Conservation (phyloP, 2,797 vertebrate species). For the Enteromius argenteus region DNA sequence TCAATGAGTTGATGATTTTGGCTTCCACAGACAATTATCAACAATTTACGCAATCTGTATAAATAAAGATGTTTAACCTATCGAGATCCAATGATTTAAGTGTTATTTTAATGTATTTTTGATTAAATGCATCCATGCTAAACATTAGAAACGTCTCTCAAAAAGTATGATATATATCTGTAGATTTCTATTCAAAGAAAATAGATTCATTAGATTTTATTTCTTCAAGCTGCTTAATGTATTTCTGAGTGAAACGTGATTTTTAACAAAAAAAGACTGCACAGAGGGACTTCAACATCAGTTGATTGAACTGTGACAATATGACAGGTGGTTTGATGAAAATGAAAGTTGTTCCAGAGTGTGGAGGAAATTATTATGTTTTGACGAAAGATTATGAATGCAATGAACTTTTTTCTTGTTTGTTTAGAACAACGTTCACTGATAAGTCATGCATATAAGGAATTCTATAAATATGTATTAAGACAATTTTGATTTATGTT, state of each 20-base stretch:
- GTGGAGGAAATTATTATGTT: neutral
- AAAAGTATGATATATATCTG: neutral
- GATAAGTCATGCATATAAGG: neutral
- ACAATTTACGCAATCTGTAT: neutral
- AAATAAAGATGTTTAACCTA: too few species aligned
- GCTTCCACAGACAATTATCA: neutral
- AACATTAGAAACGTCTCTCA: neutral
- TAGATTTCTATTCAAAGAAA: neutral
- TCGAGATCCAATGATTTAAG: too few species aligned
- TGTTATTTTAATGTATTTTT: neutral
- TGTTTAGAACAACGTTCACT: neutral
- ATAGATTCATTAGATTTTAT: neutral
- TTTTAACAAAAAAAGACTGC: neutral
- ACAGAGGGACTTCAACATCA: neutral
- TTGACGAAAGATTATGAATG: neutral
- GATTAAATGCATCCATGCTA: neutral
- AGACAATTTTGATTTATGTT: neutral
- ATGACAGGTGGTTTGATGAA: neutral
- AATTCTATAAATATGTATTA: neutral
- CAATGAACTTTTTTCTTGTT: neutral
- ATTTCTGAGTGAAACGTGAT: neutral
- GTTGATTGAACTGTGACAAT: neutral
- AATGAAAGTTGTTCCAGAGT: neutral
- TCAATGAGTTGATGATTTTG: neutral
- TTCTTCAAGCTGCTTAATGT: neutral